Evolutionary conservation across 2,797 vertebrate species (phyloP), one percentile per base, ranked within the genome.

Genomic region (Clamator glandarius): DNA sequence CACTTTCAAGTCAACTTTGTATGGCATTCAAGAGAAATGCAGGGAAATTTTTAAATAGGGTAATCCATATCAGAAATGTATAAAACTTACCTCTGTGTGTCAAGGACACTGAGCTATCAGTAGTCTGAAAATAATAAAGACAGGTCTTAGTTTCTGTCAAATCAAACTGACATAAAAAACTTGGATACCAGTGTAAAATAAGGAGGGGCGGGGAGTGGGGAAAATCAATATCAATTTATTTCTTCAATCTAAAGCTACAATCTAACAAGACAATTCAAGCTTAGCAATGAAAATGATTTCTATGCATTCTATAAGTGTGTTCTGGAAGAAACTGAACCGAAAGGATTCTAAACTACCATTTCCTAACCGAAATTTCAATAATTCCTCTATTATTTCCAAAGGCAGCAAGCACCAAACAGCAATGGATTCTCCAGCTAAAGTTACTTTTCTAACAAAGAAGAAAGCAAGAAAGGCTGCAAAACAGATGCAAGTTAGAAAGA

Each of bases 131-230:
- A 50, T 75, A 87, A 73, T 86, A 88, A 69, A 94, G 90, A 87
- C 69, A 74, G 31, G 77, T 72, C 84, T 91, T 75, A 36, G 72
- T 61, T 91, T 85, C 92, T 93, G 87, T 91, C 80, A 93, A 68
- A 87, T 75, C 89, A 86, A 48, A 64, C 89, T 72, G 88, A 91
- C 90, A 91, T 41, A 33, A 67, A 93, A 94, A 92, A 31, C 48
- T 72, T 78, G 89, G 39, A 29, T 87, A 85, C 66, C 55, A 6
- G 10, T 73, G 67, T 63, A 78, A 89, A 69, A 89, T 15, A 16
- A 39, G 39, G 9, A 24, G 9, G 5, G 23, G 55, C n/a, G n/a
- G n/a, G n/a, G n/a, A 8, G 12, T 13, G 24, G 24, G 48, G 20
- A 28, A 9, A 28, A 4, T 81, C 72, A 68, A 91, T 55, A 62